Conservation (phyloP, 1,140 invertebrate species). For the Bombus cullumanus region DNA sequence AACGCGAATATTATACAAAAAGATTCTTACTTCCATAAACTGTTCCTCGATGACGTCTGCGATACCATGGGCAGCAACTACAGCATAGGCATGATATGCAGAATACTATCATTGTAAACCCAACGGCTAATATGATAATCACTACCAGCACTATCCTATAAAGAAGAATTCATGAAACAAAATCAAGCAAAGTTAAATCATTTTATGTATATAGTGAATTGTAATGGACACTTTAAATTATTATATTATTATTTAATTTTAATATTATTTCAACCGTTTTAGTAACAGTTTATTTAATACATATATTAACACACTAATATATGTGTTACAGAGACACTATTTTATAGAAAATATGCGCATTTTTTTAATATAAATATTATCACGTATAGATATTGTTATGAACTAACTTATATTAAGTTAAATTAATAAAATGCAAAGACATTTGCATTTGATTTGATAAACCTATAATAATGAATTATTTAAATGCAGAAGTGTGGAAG, state of each 20-base stretch:
- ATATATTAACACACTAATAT: not conserved
- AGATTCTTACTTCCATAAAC: constrained; percentile 75
- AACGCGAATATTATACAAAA: not conserved
- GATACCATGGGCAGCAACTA: constrained; percentile 76
- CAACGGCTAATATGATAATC: constrained; percentile 29
- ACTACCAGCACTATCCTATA: constrained; percentile 64
- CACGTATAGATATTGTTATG: not conserved
- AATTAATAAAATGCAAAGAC: no score
- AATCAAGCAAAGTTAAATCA: no score
- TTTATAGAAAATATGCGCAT: not conserved
- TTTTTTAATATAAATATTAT: not conserved
- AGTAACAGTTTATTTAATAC: no score
- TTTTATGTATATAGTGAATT: no score
- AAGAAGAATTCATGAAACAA: constrained; percentile 24
- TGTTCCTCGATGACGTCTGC: constrained; percentile 73
- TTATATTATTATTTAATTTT: not conserved
- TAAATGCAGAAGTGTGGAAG: no score
- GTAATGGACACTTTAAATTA: not conserved
- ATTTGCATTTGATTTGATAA: no score
- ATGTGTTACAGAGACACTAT: not conserved
- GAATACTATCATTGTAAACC: constrained; percentile 62
- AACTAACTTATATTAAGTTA: not conserved
- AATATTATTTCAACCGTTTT: not conserved
- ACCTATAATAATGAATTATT: no score
- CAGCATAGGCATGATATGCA: constrained; percentile 77